Evolutionary conservation across 2,888 invertebrate species (phyloP), one percentile per base, ranked within the genome.

Genomic region (Drosophila acutilabella): DNA sequence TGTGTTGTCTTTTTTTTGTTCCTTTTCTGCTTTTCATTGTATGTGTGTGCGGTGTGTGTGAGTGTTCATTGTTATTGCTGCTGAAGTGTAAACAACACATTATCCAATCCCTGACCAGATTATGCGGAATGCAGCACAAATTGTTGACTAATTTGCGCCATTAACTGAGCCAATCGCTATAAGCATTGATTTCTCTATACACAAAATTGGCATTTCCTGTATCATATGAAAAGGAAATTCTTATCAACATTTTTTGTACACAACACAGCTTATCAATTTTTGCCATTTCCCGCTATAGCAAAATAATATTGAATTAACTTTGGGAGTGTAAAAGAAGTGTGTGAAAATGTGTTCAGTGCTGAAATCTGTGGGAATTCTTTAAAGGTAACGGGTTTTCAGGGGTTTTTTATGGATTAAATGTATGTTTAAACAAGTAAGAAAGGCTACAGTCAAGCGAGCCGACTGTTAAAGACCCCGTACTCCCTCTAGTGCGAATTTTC

Each of bases 61-160:
- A 38, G 38, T 41, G 40, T 16, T 20, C 33, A 16, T 60, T 56
- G 52, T 47, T 52, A 38, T 42, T 62, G 51, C 52, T 42, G 71
- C 20, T 62, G 62, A 74, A 79, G 76, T 74, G 74, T 79, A 79
- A 79, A 79, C 66, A 77, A 79, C 79, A 74, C 71, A 79, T 76
- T 44, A 64, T 64, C 62, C 65, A 60, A 60, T 62, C 44, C 54
- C 57, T 44, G 71, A 45, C 56, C 76, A 64, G 51, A 54, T 62
- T 70, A 74, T 51, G 48, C 45, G 60, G 67, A 60, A 64, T 72
- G 76, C 72, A 74, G 61, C 65, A 52, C 79, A 78, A 76, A 76
- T 76, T 70, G 76, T 74, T 78, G 76, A 76, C 76, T 76, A 76
- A 76, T 76, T 76, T 56, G 41, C 1, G 42, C 74, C 74, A 78